Evolutionary conservation across 2,888 invertebrate species (phyloP), one percentile per base, ranked within the genome.

Genomic region (Agapetus fuscipes): DNA sequence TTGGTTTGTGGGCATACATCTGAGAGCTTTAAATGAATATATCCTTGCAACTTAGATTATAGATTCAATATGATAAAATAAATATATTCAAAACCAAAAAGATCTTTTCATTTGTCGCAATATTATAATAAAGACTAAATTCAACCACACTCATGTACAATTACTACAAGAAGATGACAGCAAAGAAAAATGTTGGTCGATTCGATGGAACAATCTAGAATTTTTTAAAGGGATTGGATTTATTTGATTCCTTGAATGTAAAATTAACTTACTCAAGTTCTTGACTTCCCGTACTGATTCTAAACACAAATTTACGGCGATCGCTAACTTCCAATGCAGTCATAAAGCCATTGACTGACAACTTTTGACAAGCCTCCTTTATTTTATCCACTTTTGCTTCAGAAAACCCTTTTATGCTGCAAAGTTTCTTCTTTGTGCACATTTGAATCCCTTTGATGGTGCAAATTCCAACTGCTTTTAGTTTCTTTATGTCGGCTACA

Each of bases 391-490:
- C 80, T 64, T 83, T 84, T 3, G 76, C 76, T 51, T 83, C 82
- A 13, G 82, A 80, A 53, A 86, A 78, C 3, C 84, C 85, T 64
- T 83, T 83, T 36, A 85, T 79, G 49, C 70, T 72, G 51, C 76
- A 72, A 37, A 87, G 56, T 54, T 76, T 81, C 55, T 81, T 83
- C 53, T 73, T 76, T 9, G 83, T 84, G 2, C 74, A 77, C 87
- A 87, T 87, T 56, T 83, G 81, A 38, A 86, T 68, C 1, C 86
- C 87, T 66, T 83, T 84, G 32, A 87, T 73, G 0, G 86, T 87
- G 53, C 83, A 85, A 52, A 87, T 83, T 48, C 86, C 86, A 31
- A 75, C 72, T 10, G 72, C 67, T 60, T 86, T 84, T 49, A 87
- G 58, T 58, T 82, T 81, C 61, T 83, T 83, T 17, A 87, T 78